These are phyloP conservation scores for Hypotaenidia philippensis DNA, from an alignment of 2,797 vertebrate species.

Conservation along the genomic window DNA sequence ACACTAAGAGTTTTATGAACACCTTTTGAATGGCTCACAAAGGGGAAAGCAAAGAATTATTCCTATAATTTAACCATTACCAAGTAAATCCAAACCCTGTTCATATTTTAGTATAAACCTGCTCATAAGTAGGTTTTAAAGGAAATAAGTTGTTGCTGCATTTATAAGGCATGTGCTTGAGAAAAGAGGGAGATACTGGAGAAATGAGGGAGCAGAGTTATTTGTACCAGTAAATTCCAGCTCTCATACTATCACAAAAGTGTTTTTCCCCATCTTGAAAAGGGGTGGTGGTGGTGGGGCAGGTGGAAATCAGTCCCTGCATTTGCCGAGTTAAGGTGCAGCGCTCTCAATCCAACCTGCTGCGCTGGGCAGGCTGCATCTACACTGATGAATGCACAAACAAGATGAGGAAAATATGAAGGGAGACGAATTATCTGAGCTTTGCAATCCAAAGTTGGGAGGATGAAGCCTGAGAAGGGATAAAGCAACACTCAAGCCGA, in stretches of 20 bases:
- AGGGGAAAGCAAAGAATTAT: neutral
- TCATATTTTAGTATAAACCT: neutral
- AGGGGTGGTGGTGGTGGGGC: no score
- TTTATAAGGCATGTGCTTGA: rapidly evolving
- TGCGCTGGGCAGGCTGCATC: neutral
- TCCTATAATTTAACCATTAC: rapidly evolving
- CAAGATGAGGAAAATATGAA: neutral
- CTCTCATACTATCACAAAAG: neutral
- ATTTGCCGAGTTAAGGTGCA: neutral
- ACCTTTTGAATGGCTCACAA: neutral
- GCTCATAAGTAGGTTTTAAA: neutral
- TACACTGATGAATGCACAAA: neutral
- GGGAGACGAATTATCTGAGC: neutral
- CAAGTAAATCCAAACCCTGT: neutral
- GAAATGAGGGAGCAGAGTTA: neutral
- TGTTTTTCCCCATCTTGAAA: neutral
- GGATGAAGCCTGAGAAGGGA: neutral
- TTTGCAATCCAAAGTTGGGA: neutral
- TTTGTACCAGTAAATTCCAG: neutral
- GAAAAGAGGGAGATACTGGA: neutral
- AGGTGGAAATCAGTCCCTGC: neutral
- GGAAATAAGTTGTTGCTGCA: neutral
- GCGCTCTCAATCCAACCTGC: neutral
- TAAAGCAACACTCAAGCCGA: neutral
- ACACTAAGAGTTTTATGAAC: no score